A percentile compares a stretch with the other conserved stretches of the same genome.
phyloP scores from a whole-genome alignment of 2,888 invertebrate species.

The Galerucella nymphaeae region DNA sequence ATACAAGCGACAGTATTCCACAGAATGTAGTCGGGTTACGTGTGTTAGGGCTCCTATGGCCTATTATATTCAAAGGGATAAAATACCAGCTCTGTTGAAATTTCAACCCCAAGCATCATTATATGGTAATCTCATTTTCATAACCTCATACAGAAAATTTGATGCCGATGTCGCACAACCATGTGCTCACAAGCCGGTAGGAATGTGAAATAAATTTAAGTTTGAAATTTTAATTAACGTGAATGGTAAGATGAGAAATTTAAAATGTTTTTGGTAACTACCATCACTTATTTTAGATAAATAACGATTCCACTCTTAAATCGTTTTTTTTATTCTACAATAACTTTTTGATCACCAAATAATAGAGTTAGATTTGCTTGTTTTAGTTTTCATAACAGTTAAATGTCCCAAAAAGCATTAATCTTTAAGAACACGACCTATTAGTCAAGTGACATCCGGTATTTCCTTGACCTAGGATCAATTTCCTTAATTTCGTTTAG shows the following conservation, averaged over 20 bases:
- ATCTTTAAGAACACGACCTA: conserved; percentile 3
- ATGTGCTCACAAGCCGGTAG: background rate
- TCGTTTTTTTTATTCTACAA: too few relatives aligned
- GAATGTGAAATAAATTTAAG: background rate
- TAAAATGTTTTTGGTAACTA: too few relatives aligned
- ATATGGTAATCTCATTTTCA: conserved; percentile 6
- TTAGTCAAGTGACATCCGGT: conserved; percentile 1
- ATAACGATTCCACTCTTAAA: too few relatives aligned
- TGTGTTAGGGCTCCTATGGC: conserved; percentile 51
- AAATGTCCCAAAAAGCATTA: background rate
- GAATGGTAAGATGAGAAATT: too few relatives aligned
- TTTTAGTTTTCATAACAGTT: background rate
- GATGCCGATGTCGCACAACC: background rate
- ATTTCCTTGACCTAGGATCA: conserved; percentile 31
- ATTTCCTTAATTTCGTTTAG: conserved; percentile 20
- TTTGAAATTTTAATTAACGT: background rate
- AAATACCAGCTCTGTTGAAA: conserved; percentile 1
- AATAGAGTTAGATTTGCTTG: too few relatives aligned
- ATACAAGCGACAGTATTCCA: conserved; percentile 54
- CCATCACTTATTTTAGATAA: too few relatives aligned
- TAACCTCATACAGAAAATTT: background rate
- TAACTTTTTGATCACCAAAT: too few relatives aligned
- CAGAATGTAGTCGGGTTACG: conserved; percentile 60
- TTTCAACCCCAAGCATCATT: conserved; percentile 5
- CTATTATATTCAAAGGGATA: conserved; percentile 18